Base-by-base conservation (phyloP, 2,888 invertebrate species). In the Drosophila paracracens region DNA sequence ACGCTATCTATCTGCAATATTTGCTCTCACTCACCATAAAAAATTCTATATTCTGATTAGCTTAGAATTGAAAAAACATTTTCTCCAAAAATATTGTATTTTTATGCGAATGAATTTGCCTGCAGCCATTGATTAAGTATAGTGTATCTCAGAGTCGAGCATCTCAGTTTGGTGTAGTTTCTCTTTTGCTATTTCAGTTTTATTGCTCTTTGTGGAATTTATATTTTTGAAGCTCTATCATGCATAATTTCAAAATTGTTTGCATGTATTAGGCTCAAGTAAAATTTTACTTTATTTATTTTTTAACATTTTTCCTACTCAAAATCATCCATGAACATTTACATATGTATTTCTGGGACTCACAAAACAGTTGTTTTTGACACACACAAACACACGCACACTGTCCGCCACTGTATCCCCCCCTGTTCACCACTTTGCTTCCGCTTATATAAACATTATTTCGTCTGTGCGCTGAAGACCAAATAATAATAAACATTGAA, bases 401-500 rank as follows among this genome's bases (percentile, higher is more conserved):
- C 21, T 21, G n/a, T 40, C n/a, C 2, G n/a, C n/a, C 10, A 2
- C 40, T 16, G 7, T 16, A 13, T 7, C 2, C 46, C 8, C 5
- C 5, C 40, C 21, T 21, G 11, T 7, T 11, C 7, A 2, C 0
- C 21, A 35, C 10, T 21, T 27, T 10, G 10, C 68, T 21, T 0
- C 4, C 51, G 18, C 51, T 51, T 56, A 72, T 60, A 51, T 56
- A 36, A 52, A 65, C 46, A 61, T 62, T 53, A 62, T 64, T 51
- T 31, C 25, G 27, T 25, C 51, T 50, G 16, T 61, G 29, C 27
- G 31, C 50, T 51, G 68, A 50, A 59, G 57, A 60, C 50, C 46
- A 74, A 70, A 63, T 68, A 57, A 74, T 79, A 77, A 79, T 70
- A 77, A 74, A 79, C 63, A 70, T 66, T 66, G 65, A 60, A 74